Base-by-base conservation (phyloP, 1,140 invertebrate species). In the Bicyclus anynana region DNA sequence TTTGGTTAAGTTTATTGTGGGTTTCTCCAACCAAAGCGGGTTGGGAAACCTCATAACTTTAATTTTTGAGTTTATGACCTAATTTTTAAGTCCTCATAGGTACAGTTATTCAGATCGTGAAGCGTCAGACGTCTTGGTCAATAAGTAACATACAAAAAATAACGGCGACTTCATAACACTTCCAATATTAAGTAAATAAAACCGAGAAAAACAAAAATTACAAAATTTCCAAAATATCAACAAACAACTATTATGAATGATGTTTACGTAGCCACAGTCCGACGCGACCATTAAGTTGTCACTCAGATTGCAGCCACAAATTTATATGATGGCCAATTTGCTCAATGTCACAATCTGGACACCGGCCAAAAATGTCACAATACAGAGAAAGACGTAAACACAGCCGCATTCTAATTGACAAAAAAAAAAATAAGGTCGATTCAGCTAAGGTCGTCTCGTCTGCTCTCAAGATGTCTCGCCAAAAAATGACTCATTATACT, bases 301-400 rank as follows among this genome's bases (percentile, higher is more conserved):
- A 38, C 50, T 44, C 40, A 53, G 50, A 54, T 40, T 49, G 35
- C 37, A 46, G 40, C 61, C 50, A 26, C 54, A 53, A 62, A 54
- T 53, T 63, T 54, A 59, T 63, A 27, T 37, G 55, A 63, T 50
- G 46, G 61, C 44, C 27, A 73, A 72, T 79, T 72, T 77, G 72
- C 72, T 76, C 67, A 80, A 77, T 74, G 71, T 69, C 70, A 69
- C 69, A 67, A 74, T 67, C 69, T 82, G 79, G 77, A 80, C 60
- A 62, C 40, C 58, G 59, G 81, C 80, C 82, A 86, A 74, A 77
- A 80, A 75, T 83, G 74, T 79, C 77, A 81, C 78, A 81, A 83
- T 84, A 78, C 74, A 72, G 74, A 74, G 73, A 83, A 83, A 83
- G 79, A 84, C 80, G 75, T 84, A 87, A 87, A 84, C 83, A 84